Percentiles rank a stretch among this genome's conserved stretches.
These are phyloP conservation scores for Drosophila mojavensis DNA, from an alignment of 1,140 invertebrate species.

Conservation along the genomic window DNA sequence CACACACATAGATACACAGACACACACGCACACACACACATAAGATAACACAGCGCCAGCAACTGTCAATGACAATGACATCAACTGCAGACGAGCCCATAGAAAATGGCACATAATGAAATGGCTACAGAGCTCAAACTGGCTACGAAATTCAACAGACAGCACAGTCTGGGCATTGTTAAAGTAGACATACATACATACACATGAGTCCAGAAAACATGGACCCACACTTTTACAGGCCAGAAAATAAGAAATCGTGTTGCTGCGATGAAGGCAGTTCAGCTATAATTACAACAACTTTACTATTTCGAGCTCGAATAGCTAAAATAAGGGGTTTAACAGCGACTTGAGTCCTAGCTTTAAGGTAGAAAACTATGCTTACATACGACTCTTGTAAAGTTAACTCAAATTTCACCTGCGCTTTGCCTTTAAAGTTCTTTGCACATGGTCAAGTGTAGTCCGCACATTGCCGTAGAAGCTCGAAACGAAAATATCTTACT, in stretches of 20 bases:
- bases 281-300: neutral
- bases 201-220: no score
- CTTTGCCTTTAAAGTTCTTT: no score
- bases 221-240: no score
- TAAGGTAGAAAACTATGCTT: no score
- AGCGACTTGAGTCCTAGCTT: no score
- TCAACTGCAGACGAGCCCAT: slow-evolving; percentile 74
- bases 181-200: slow-evolving; percentile 1
- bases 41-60: slow-evolving; percentile 58
- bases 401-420: neutral
- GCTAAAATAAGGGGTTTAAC: no score
- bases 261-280: neutral
- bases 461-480: slow-evolving; percentile 31
- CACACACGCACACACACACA: slow-evolving; percentile 7
- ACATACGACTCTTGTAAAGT: neutral
- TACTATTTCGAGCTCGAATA: no score
- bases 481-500: slow-evolving; percentile 42
- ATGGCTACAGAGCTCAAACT: slow-evolving; percentile 16
- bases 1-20: neutral
- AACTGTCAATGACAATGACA: slow-evolving; percentile 78
- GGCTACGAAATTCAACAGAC: slow-evolving; percentile 7
- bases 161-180: slow-evolving; percentile 8
- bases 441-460: no score
- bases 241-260: neutral
- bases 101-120: slow-evolving; percentile 46